These are phyloP conservation scores for Halocynthia roretzi DNA, from an alignment of 23 tunicate genomes.

Conservation along the genomic window DNA sequence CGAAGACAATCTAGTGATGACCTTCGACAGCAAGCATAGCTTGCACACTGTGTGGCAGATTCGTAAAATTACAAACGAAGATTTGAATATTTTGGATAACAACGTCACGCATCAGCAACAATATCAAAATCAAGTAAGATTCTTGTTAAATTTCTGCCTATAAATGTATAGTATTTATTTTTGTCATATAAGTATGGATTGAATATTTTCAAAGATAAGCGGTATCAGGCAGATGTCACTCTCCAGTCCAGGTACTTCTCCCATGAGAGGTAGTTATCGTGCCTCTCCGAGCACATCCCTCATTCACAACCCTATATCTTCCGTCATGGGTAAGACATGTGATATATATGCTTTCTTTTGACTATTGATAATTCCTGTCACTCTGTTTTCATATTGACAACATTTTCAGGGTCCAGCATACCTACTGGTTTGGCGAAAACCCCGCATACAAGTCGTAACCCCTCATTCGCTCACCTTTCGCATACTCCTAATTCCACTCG, in stretches of 20 bases:
- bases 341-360: not conserved
- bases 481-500: conserved; percentile 75
- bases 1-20: conserved; percentile 79
- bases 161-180: not conserved
- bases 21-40: conserved; percentile 73
- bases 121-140: conserved; percentile 8
- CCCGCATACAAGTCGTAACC: conserved; percentile 63
- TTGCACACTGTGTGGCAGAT: conserved; percentile 91
- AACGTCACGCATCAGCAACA: conserved; percentile 26
- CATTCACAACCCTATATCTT: too few species aligned
- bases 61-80: conserved; percentile 56
- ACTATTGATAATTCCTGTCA: not conserved
- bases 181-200: not conserved
- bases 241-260: conserved; percentile 79
- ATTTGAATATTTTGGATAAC: conserved; percentile 42
- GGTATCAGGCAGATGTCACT: conserved; percentile 69
- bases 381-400: too few species aligned
- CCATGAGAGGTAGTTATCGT: conserved; percentile 51
- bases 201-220: conserved; percentile 29
- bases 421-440: conserved; percentile 49
- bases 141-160: not conserved
- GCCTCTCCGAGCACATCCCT: conserved; percentile 40
- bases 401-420: not conserved
- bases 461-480: conserved; percentile 63
- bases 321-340: not conserved